Evolutionary conservation across 2,113 vertebrate genomes (phyloP).

Genomic region (Peucedramus taeniatus): DNA sequence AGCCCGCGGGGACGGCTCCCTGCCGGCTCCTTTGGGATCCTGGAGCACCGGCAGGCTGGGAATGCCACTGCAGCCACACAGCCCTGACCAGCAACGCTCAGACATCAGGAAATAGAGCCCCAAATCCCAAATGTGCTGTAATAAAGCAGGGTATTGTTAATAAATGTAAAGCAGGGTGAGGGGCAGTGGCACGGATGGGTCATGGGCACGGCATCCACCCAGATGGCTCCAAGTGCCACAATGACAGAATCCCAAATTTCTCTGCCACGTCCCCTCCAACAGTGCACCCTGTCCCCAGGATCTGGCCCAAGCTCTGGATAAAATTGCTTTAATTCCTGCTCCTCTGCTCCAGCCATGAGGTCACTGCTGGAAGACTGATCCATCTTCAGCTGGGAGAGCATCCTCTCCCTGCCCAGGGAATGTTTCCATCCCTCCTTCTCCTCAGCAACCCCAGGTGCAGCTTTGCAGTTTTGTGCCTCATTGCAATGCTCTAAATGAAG

Average conservation of each 20-base stretch:
- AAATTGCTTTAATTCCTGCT: background rate
- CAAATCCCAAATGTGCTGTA: accelerated
- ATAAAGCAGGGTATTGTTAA: no score
- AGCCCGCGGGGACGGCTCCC: accelerated
- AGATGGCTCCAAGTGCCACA: background rate
- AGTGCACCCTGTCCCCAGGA: background rate
- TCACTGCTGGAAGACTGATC: background rate
- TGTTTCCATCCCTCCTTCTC: background rate
- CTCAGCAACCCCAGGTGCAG: background rate
- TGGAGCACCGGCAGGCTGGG: background rate
- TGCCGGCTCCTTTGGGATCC: background rate
- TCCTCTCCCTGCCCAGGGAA: background rate
- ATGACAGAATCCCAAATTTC: background rate
- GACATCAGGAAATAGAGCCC: accelerated
- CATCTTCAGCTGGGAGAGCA: background rate
- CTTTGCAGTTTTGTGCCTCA: background rate
- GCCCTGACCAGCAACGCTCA: background rate
- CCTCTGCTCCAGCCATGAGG: background rate
- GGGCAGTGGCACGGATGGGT: background rate
- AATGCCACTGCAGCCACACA: accelerated
- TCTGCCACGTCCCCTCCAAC: background rate
- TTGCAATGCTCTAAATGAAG: background rate
- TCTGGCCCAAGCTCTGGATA: background rate
- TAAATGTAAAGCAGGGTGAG: background rate
- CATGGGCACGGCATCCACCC: background rate